phyloP scores from a whole-genome alignment of 2,888 invertebrate species.

The Cerastis rubricosa region DNA sequence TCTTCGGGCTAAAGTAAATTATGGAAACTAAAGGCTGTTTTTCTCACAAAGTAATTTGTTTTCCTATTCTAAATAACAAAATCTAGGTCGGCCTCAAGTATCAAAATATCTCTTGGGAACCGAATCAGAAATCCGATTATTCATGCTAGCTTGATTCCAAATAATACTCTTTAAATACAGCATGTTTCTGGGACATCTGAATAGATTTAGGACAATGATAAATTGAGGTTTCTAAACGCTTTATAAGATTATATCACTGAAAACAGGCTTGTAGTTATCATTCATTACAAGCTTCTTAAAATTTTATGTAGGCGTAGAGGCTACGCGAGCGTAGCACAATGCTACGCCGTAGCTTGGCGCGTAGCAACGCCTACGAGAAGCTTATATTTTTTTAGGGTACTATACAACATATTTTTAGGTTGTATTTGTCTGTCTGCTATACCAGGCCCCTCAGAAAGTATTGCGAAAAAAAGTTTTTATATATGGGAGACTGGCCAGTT shows the following conservation, averaged over 20 bases:
- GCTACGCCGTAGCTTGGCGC: slow-evolving; percentile 29
- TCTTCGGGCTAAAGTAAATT: slow-evolving; percentile 4
- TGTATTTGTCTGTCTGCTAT: background rate
- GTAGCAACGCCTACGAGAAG: slow-evolving; percentile 4
- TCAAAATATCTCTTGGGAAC: slow-evolving; percentile 36
- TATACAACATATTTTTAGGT: background rate
- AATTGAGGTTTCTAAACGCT: slow-evolving; percentile 20
- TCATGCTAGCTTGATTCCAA: slow-evolving; percentile 56
- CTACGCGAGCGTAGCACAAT: slow-evolving; percentile 1
- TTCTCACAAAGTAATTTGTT: slow-evolving; percentile 27
- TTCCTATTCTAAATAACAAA: slow-evolving; percentile 44
- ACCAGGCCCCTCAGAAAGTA: no score
- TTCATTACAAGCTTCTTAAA: slow-evolving; percentile 10
- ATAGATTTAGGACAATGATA: slow-evolving; percentile 25
- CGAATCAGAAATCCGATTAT: slow-evolving; percentile 46
- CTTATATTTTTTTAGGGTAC: background rate
- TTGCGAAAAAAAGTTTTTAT: no score
- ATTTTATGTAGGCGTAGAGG: slow-evolving; percentile 9
- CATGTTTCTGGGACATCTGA: slow-evolving; percentile 13
- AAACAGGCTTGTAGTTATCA: background rate
- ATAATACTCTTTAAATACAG: slow-evolving; percentile 48
- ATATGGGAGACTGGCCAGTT: no score
- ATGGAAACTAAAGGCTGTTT: slow-evolving; percentile 8
- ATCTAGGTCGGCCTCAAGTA: slow-evolving; percentile 47
- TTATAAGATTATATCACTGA: slow-evolving; percentile 31